Base-by-base conservation (phyloP, 2,113 vertebrate species). In the Stictonetta naevosa region DNA sequence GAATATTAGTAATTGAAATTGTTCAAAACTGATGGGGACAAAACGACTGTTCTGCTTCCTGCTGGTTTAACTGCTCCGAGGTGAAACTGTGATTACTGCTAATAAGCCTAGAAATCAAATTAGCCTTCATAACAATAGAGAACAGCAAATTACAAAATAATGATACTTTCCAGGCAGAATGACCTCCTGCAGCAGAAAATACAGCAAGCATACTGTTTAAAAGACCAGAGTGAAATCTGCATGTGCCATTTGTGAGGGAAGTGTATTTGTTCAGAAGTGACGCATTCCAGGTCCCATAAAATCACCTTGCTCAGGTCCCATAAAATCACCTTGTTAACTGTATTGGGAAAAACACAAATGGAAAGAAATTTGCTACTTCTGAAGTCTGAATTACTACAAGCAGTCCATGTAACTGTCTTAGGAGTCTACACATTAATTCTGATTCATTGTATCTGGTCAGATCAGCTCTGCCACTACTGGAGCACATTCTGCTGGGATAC, bases 1-100 rank as follows among this genome's bases (percentile, higher is more conserved):
- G 53, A 83, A 53, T 60, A 90, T 82, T 79, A 89, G 81, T 86
- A 81, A 81, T 48, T 46, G 28, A 79, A 95, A 88, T 86, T 46
- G 40, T 63, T 92, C 79, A 93, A 75, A 83, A 95, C 8, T 44
- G 55, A 69, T 1, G 11, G 42, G 34, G 84, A 94, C 72, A 86
- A 86, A 60, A 81, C 52, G 69, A 48, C 25, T 15, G 28, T 28
- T 87, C 75, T 67, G 64, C 76, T 93, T 94, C 88, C 93, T 76
- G 60, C 59, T 92, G 80, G 50, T 69, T 64, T 56, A 85, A 92
- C 56, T 17, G 60, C 68, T 91, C 73, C 90, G 33, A 34, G 82
- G 82, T 1, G 1, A 88, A 92, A 83, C 52, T 22, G 34, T 8
- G 42, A 93, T 87, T 85, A 83, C 29, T 66, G 53, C 56, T 80